Conservation (phyloP, 2,888 invertebrate genomes). For the Tethea ocularis region DNA sequence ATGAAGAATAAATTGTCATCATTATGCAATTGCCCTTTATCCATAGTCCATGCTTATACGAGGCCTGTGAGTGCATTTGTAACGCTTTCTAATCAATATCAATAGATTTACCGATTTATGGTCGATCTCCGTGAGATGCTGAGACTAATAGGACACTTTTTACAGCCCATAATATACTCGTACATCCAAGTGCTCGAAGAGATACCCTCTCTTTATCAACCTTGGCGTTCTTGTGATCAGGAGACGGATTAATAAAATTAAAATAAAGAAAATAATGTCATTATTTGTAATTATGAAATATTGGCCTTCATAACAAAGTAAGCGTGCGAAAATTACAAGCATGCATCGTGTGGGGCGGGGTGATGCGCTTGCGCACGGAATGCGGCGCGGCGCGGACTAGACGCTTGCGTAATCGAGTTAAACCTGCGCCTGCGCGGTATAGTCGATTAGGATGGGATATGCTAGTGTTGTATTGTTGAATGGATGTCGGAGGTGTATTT, state of each 20-base stretch:
- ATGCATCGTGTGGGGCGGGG: slow-evolving; percentile 7
- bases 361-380: slow-evolving; percentile 15
- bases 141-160: too few relatives aligned
- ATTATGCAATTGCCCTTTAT: too few relatives aligned
- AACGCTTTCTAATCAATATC: too few relatives aligned
- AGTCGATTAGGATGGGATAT: neutral
- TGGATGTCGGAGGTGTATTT: neutral
- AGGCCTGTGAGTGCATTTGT: too few relatives aligned
- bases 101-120: too few relatives aligned
- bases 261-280: neutral
- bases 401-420: slow-evolving; percentile 2
- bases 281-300: neutral
- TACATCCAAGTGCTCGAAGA: too few relatives aligned
- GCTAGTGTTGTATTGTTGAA: neutral
- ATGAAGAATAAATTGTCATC: too few relatives aligned
- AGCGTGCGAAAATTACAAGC: slow-evolving; percentile 3
- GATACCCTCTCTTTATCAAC: neutral
- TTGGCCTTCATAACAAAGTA: slow-evolving; percentile 4
- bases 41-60: too few relatives aligned
- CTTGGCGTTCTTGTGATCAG: too few relatives aligned
- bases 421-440: neutral
- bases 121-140: too few relatives aligned
- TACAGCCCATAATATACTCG: too few relatives aligned
- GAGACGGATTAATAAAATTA: neutral
- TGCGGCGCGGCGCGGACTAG: slow-evolving; percentile 6